Evolutionary conservation across 2,797 vertebrate species (phyloP), one percentile per base, ranked within the genome.

Genomic region (Octomys mimax): DNA sequence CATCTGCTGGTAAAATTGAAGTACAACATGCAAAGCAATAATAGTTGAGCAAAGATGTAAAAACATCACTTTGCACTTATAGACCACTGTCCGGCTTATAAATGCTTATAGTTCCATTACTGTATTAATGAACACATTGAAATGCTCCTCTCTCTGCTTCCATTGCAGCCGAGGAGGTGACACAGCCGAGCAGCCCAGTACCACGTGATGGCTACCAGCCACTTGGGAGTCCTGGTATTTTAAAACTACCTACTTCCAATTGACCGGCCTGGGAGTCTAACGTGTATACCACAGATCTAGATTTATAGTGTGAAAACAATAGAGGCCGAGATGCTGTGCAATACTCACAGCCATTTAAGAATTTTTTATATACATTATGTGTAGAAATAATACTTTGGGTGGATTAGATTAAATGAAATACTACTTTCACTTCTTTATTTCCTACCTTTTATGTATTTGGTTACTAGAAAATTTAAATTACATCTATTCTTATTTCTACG

Each of bases 1-100:
- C 96, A 95, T 97, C 97, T 97, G 64, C 97, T 97, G 97, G 85
- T 22, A 2, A 7, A 16, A 12, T 28, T 0, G 1, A 4, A 22
- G 54, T 80, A 92, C 49, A 92, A 75, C 96, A 92, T 19, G 24
- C 9, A 92, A 95, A 94, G 19, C 80, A 70, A 86, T 31, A n/a
- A 1, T 16, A 13, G 42, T n/a, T 62, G 12, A 31, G 18, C 28
- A 79, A 33, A 79, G 28, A 52, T 78, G 4, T n/a, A 52, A 49
- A 10, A 10, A 85, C 2, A n/a, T 6, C 22, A 42, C 42, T 26
- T 46, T 1, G 2, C 42, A 62, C 36, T 64, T 88, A 87, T 26
- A 22, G 61, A 54, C 33, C 42, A 21, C 24, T 61, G 84, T 71
- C 11, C 49, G 80, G 66, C 64, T 77, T 89, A 59, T 70, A 82